Base-by-base conservation (phyloP, 92 coral and sea anemone species). In the Diadumene lineata region DNA sequence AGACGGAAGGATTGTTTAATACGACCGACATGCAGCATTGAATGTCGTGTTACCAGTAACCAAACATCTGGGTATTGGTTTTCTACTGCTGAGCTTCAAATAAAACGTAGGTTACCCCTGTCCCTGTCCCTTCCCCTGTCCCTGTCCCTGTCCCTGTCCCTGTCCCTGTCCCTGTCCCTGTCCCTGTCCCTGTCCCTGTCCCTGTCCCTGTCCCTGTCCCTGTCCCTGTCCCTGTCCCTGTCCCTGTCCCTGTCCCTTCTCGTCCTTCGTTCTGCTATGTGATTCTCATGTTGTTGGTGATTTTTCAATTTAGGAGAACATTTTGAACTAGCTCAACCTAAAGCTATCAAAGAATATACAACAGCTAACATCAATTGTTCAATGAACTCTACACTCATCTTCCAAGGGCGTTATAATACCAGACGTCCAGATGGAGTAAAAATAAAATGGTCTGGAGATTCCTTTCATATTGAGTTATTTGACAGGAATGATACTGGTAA, bases 61-160 rank as follows among this genome's bases (percentile, higher is more conserved):
- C 10, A 53, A 30, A 84, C 88, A 8, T 65, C n/a, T 0, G 92
- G 92, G 16, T 87, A 87, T 53, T 83, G 88, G 88, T 58, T 19
- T n/a, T 68, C 77, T 18, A 70, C 66, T 32, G 79, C 84, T 8
- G 70, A 74, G n/a, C 64, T 70, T 2, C 30, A 32, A 13, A 43
- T 68, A 31, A 6, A 38, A 38, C 48, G 48, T 38, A 38, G 13
- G 48, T 13, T 38, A 4, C 6, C 48, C 13, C 6, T 38, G 13
- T n/a, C n/a, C n/a, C n/a, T n/a, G n/a, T n/a, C n/a, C n/a, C n/a
- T n/a, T n/a, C n/a, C n/a, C n/a, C n/a, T n/a, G n/a, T n/a, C n/a
- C n/a, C n/a, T n/a, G n/a, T n/a, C n/a, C n/a, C n/a, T n/a, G n/a
- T n/a, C n/a, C n/a, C n/a, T n/a, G n/a, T n/a, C n/a, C n/a, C n/a